Base-by-base conservation (phyloP, 2,113 vertebrate species). In the Erpornis zantholeuca region DNA sequence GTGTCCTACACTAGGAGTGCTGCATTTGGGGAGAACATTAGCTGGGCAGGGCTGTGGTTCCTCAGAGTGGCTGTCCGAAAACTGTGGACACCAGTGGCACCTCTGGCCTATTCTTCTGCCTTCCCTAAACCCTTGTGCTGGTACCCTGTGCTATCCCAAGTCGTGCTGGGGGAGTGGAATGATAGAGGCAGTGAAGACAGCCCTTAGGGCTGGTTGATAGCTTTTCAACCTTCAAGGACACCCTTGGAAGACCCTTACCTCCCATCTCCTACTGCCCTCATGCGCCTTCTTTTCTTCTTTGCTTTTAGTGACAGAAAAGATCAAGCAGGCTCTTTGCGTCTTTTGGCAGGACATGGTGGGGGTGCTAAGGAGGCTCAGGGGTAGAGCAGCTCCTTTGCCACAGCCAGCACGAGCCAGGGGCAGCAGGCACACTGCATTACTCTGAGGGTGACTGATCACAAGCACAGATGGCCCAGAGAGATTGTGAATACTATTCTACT, bases 301-400 rank as follows among this genome's bases (percentile, higher is more conserved):
- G 1, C 15, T 45, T 6, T 63, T 35, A 8, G 29, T 8, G 9
- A 12, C 33, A 50, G 40, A 24, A 65, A 44, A 65, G 6, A 15
- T 54, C 24, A 49, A 24, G 12, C 11, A 36, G 31, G 35, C 3
- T 7, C 60, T 52, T 17, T 29, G 36, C 12, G 23, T 25, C 8
- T 61, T 44, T 40, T 44, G 40, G 7, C 18, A 60, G 40, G 25
- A 45, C 7, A 2, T 11, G 18, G 8, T 3, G 1, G 3, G 10
- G 12, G 3, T 9, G 7, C 4, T 0, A 0, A n/a, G 71, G 20
- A n/a, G 17, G 9, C 20, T 61, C 6, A 1, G 19, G 29, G 29
- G 15, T 2, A 12, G 20, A 53, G n/a, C n/a, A 80, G 54, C 12
- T 40, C 44, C 49, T 7, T 5, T 10, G 8, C 20, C n/a, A 53